Evolutionary conservation across 1,140 invertebrate species (phyloP), one percentile per base, ranked within the genome.

Genomic region (Bombus fervidus): DNA sequence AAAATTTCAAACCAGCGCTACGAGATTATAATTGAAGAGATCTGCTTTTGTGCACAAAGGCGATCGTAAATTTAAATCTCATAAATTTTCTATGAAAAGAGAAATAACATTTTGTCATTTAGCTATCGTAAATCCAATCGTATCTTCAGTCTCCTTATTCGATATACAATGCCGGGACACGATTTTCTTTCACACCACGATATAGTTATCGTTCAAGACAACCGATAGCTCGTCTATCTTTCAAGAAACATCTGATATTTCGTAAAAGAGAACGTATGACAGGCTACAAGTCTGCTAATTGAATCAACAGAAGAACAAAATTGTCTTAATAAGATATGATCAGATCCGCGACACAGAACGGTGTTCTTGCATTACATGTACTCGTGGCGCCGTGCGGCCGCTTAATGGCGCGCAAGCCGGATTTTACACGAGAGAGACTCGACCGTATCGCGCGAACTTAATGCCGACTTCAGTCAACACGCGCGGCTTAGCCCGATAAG

Each of bases 381-480:
- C 34, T 53, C 66, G 47, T 68, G 81, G 62, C 71, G 73, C 28
- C 39, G 57, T 64, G 41, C n/a, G 80, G 53, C 47, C 71, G 71
- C 53, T 82, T 75, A 82, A 82, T 82, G 72, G 71, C 22, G 69
- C n/a, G 31, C 31, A 3, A 39, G 41, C 3, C 31, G 68, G 83
- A 62, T 80, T 85, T 81, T 85, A 72, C 57, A 66, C 47, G 53
- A 34, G 66, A 72, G 66, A 72, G 41, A 69, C 31, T 57, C 69
- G n/a, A 22, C 28, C 83, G 83, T 85, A 85, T 85, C 83, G 77
- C 69, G 69, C 57, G 43, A 85, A 85, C 77, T 85, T 85, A 85
- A 73, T 73, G 78, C 69, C 83, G 69, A 81, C 83, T 85, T 85
- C 34, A 81, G 83, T 85, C 78, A 81, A 80, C 83, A 81, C 59